These are phyloP conservation scores for Parambassis ranga DNA, from an alignment of 2,797 vertebrate genomes.

Conservation along the genomic window DNA sequence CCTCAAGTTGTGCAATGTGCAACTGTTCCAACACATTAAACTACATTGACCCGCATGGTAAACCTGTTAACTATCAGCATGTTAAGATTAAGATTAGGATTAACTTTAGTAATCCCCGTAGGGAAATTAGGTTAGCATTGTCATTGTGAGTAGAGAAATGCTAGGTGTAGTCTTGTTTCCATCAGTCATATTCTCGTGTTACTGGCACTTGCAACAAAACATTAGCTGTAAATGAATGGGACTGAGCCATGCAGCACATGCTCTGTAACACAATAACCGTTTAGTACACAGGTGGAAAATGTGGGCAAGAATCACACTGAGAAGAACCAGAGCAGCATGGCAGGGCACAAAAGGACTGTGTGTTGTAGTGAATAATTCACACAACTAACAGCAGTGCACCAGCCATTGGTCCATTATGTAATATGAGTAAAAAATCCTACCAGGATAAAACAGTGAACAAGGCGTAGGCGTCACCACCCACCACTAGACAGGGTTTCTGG, in stretches of 20 bases:
- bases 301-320: slow-evolving; percentile 3
- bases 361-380: slow-evolving; percentile 56
- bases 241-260: background rate
- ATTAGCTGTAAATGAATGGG: background rate
- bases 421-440: slow-evolving; percentile 53
- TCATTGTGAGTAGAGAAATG: no score
- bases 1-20: no score
- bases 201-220: slow-evolving; percentile 1
- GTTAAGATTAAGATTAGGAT: no score
- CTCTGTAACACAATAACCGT: background rate
- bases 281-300: slow-evolving; percentile 22
- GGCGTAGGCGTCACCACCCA: slow-evolving; percentile 68
- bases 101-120: no score
- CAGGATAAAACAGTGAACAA: slow-evolving; percentile 61
- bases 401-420: slow-evolving; percentile 62
- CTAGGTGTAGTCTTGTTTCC: background rate
- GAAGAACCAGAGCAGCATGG: slow-evolving; percentile 6
- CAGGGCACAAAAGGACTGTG: slow-evolving; percentile 21
- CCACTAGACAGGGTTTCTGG: slow-evolving; percentile 58
- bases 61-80: no score
- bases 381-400: slow-evolving; percentile 32
- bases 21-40: no score
- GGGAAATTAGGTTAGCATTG: no score
- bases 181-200: background rate
- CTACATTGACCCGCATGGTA: no score